Conservation (phyloP, 2,113 vertebrate genomes). For the Tachuris rubrigastra region DNA sequence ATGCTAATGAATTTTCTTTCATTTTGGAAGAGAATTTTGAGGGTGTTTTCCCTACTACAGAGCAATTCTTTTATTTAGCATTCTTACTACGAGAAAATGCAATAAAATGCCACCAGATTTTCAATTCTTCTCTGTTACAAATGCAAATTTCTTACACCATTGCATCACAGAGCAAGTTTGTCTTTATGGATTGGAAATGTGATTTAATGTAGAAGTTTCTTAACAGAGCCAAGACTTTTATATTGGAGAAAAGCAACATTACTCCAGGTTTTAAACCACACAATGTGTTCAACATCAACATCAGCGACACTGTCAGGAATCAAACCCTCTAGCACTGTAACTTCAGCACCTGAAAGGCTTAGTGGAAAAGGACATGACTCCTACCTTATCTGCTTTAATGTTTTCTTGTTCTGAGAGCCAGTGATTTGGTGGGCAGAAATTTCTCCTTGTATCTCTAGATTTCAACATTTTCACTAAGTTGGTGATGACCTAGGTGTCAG, state of each 20-base stretch:
- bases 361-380: neutral
- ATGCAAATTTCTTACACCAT: neutral
- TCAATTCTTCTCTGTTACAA: neutral
- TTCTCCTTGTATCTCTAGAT: conserved; percentile 91
- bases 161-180: neutral
- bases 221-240: neutral
- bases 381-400: conserved; percentile 95
- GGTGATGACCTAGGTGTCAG: conserved; percentile 88
- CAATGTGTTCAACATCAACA: neutral
- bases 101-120: neutral
- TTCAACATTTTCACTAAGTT: conserved; percentile 99
- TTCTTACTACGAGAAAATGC: neutral
- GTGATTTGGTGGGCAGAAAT: conserved; percentile 93
- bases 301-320: neutral
- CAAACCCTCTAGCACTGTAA: neutral
- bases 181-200: neutral
- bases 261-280: neutral
- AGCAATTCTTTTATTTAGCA: neutral
- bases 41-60: rapidly evolving
- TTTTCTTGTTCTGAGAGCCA: conserved; percentile 97
- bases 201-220: neutral
- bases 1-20: neutral
- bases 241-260: neutral
- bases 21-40: neutral
- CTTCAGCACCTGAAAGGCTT: neutral